A percentile compares a stretch with the other conserved stretches of the same genome.
Evolutionary conservation across 2,888 invertebrate genomes (phyloP).

Genomic region (Alsophila aescularia): DNA sequence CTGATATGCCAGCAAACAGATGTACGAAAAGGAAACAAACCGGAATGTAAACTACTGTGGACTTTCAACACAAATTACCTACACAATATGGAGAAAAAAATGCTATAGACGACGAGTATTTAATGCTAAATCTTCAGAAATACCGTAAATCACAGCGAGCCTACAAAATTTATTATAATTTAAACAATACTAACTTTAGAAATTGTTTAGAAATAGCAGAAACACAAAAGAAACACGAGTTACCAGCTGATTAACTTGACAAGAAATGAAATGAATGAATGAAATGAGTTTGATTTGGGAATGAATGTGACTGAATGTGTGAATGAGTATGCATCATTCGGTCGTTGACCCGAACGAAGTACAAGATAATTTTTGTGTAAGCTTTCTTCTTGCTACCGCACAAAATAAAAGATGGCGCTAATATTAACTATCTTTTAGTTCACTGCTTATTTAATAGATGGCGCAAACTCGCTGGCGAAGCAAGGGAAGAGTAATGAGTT

Average conservation of each 20-base stretch:
- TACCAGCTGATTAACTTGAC: slow-evolving; percentile 43
- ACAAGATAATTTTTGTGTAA: not conserved
- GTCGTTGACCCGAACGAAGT: slow-evolving; percentile 16
- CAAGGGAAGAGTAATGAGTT: too few relatives aligned
- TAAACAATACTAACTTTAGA: not conserved
- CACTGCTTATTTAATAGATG: not conserved
- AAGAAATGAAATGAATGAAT: slow-evolving; percentile 22
- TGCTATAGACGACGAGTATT: not conserved
- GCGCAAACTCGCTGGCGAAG: too few relatives aligned
- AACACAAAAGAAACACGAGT: slow-evolving; percentile 21
- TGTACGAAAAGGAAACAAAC: slow-evolving; percentile 19
- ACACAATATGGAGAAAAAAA: not conserved
- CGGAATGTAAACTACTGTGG: slow-evolving; percentile 14
- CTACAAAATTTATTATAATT: not conserved
- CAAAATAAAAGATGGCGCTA: slow-evolving; percentile 21
- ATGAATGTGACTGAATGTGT: not conserved
- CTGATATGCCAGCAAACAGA: slow-evolving; percentile 10
- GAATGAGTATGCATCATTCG: not conserved
- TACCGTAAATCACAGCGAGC: not conserved
- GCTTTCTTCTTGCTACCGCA: not conserved
- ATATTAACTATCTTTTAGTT: not conserved
- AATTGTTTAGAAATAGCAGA: not conserved
- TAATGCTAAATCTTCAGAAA: not conserved
- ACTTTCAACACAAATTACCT: not conserved
- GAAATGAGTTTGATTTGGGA: not conserved